Conservation (phyloP, 2,113 vertebrate species). For the Uria aalge region DNA sequence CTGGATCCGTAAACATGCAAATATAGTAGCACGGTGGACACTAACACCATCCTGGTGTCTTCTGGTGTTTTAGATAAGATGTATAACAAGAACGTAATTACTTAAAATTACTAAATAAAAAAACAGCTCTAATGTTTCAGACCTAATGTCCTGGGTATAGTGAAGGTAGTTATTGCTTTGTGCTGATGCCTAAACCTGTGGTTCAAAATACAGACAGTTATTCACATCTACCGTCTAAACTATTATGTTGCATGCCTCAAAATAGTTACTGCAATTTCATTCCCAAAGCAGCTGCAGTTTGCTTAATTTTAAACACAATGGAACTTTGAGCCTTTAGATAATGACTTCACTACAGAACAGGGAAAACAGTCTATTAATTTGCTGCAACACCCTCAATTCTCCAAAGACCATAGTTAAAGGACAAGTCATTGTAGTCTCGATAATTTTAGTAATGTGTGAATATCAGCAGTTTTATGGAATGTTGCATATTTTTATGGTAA, state of each 20-base stretch:
- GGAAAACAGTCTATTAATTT: conserved; percentile 1
- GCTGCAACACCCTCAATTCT: background rate
- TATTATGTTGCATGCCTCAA: background rate
- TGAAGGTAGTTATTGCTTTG: background rate
- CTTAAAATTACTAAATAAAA: background rate
- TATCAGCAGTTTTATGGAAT: background rate
- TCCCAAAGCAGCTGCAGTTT: background rate
- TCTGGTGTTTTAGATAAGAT: background rate
- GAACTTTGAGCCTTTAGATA: background rate
- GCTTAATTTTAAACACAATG: background rate
- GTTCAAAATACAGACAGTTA: background rate
- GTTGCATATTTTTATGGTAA: background rate
- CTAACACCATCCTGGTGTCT: background rate
- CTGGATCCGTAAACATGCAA: background rate
- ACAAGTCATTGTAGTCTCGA: background rate
- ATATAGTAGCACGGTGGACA: background rate
- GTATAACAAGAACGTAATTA: background rate
- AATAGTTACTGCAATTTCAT: background rate
- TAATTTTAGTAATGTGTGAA: background rate
- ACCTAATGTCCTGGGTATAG: background rate
- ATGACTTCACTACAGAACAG: background rate
- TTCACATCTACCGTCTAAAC: background rate
- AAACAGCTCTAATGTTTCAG: background rate
- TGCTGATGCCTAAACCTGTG: background rate
- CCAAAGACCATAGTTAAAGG: background rate